phyloP scores from a whole-genome alignment of 2,888 invertebrate species.

The Exephanes ischioxanthus region DNA sequence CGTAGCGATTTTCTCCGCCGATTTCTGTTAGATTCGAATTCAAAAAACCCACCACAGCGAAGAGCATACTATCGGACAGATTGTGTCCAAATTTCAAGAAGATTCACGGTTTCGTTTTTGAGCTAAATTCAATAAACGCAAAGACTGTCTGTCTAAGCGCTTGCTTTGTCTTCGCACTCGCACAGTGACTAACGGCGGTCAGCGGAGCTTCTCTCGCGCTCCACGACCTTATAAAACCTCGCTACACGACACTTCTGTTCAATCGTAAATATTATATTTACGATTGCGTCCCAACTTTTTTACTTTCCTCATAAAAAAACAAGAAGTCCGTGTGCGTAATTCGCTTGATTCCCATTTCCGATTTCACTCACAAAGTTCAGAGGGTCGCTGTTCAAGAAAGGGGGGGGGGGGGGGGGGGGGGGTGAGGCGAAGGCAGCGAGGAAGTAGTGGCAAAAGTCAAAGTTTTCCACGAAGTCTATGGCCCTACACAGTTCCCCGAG shows the following conservation, averaged over 20 bases:
- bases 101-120: too few species aligned
- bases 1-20: too few species aligned
- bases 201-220: too few species aligned
- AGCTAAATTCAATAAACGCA: too few species aligned
- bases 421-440: background rate
- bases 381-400: constrained; percentile 19
- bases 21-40: too few species aligned
- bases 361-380: constrained; percentile 38
- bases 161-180: too few species aligned
- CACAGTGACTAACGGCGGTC: too few species aligned
- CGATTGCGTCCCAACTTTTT: background rate
- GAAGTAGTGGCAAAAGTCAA: constrained; percentile 32
- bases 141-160: too few species aligned
- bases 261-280: background rate
- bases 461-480: constrained; percentile 44
- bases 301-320: background rate
- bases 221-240: too few species aligned
- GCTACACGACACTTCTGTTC: background rate
- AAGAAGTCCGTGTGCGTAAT: background rate
- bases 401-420: background rate
- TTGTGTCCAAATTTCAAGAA: too few species aligned
- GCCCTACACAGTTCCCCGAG: background rate
- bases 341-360: constrained; percentile 1
- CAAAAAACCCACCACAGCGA: too few species aligned
- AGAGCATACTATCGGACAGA: too few species aligned